Base-by-base conservation (phyloP, 2,113 vertebrate genomes). In the Oenanthe melanoleuca region DNA sequence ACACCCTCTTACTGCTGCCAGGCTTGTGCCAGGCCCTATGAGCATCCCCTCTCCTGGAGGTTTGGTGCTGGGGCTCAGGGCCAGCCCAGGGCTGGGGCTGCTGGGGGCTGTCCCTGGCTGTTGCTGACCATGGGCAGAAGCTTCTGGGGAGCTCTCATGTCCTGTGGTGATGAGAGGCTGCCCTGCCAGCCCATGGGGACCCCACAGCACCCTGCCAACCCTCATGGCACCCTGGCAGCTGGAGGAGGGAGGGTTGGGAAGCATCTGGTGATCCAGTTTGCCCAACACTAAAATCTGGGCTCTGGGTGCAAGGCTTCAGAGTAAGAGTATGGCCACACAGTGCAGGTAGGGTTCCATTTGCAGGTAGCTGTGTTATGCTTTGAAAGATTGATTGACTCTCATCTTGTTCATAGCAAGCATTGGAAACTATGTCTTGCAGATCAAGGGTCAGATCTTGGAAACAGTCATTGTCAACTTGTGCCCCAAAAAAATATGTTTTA, bases 141-240 rank as follows among this genome's bases (percentile, higher is more conserved):
- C 29, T 61, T 10, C 52, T 10, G 34, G 40, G 79, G 29, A 71
- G 42, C 16, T 66, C 29, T 42, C 0, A 0, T 14, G n/a, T 21
- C 53, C 83, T 26, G 12, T 21, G 29, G 37, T 52, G 47, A 42
- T 21, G 26, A 20, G 22, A 7, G 15, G 3, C 19, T 80, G 47
- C 29, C 25, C 52, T 75, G 47, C n/a, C 79, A 81, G 28, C 21
- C 61, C 5, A 1, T 21, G 34, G 8, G 45, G 40, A 60, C 70
- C 34, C 25, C 1, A 1, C 31, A 45, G 55, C 0, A 0, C 23
- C 17, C 13, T 3, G 1, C 14, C 61, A 73, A 28, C n/a, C 17
- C 56, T 61, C 5, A 2, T 15, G 5, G 49, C 1, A 2, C 38
- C 22, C 56, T 65, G 38, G 29, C 14, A 65, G 45, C 40, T 31